These are phyloP conservation scores for Cyclophora albipunctata DNA, from an alignment of 2,888 invertebrate genomes.

Conservation along the genomic window DNA sequence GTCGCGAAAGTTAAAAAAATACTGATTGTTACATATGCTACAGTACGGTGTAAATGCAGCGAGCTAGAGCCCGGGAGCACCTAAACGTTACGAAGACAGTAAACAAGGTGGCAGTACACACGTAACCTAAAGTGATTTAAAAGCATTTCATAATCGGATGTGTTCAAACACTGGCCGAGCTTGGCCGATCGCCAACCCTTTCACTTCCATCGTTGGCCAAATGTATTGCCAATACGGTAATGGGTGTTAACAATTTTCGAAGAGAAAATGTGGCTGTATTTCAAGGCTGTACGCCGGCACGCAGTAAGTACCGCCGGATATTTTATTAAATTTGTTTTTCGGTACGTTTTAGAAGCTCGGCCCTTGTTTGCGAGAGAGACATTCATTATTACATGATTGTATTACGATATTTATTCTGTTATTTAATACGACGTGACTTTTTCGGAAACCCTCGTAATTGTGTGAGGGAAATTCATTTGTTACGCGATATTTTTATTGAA, in stretches of 20 bases:
- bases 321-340: no score
- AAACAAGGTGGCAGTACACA: conserved; percentile 42
- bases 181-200: conserved; percentile 36
- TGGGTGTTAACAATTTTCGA: conserved; percentile 22
- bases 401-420: no score
- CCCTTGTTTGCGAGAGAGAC: no score
- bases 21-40: conserved; percentile 1
- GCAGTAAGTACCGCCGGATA: not conserved
- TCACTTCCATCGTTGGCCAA: conserved; percentile 14
- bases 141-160: conserved; percentile 54
- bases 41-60: conserved; percentile 19
- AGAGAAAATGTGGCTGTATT: conserved; percentile 7
- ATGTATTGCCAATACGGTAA: conserved; percentile 28
- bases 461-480: no score
- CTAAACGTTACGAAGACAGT: conserved; percentile 33
- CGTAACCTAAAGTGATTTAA: conserved; percentile 54
- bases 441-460: no score
- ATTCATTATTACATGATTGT: no score
- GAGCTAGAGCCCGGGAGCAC: conserved; percentile 21
- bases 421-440: no score
- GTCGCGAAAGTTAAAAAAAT: no score
- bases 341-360: no score
- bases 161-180: conserved; percentile 14
- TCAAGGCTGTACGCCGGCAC: not conserved
- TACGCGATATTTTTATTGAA: no score